Percentiles rank a stretch among this genome's conserved stretches.
Conservation (phyloP, 2,797 vertebrate genomes). For the Anniella stebbinsi region DNA sequence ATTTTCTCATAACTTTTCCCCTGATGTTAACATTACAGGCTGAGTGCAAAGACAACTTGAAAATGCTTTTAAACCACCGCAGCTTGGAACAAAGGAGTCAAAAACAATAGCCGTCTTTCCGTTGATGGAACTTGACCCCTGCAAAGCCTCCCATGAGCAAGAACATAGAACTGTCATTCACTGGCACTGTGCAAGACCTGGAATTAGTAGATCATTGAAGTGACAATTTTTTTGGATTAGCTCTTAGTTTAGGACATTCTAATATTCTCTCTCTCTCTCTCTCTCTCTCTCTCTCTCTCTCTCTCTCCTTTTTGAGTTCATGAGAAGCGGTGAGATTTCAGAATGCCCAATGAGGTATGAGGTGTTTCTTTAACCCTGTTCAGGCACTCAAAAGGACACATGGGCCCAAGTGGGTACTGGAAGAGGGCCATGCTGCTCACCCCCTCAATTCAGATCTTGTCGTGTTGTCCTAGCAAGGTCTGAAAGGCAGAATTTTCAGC, state of each 20-base stretch:
- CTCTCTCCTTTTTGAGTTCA: background rate
- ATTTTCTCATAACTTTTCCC: background rate
- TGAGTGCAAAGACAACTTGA: background rate
- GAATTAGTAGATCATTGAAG: background rate
- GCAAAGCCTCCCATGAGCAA: accelerated
- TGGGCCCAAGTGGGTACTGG: too few species aligned
- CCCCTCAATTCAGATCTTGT: too few species aligned
- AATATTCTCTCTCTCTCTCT: background rate
- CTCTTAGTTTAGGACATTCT: accelerated
- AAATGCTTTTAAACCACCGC: background rate
- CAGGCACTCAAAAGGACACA: too few species aligned
- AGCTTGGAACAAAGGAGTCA: constrained; percentile 4
- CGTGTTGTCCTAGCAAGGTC: too few species aligned
- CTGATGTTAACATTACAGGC: background rate
- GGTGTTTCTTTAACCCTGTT: background rate
- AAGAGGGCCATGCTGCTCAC: too few species aligned
- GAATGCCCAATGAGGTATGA: background rate
- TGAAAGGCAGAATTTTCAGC: too few species aligned
- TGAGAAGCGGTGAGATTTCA: background rate
- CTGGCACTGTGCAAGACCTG: background rate
- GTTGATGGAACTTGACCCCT: constrained; percentile 12
- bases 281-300: background rate
- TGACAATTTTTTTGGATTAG: background rate
- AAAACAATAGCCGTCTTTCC: background rate
- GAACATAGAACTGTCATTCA: constrained; percentile 27